Evolutionary conservation across 2,888 invertebrate genomes (phyloP).

Genomic region (Mellilla xanthometata): DNA sequence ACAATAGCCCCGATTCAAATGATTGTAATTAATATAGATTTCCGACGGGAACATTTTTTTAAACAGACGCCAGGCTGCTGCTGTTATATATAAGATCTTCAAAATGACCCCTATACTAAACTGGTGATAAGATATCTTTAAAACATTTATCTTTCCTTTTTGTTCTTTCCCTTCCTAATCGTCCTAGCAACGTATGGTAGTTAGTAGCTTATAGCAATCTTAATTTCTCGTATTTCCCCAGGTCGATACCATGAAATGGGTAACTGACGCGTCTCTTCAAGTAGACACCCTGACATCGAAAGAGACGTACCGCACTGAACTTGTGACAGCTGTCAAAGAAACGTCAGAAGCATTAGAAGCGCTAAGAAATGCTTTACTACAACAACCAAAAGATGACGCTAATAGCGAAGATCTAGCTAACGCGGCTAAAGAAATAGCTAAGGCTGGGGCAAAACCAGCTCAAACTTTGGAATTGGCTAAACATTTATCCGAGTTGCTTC

Average conservation of each 20-base stretch:
- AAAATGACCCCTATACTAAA: no score
- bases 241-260: conserved; percentile 89
- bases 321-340: conserved; percentile 88
- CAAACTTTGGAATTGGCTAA: conserved; percentile 91
- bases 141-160: no score
- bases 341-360: conserved; percentile 86
- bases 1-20: no score
- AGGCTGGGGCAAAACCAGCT: conserved; percentile 89
- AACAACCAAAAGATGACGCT: conserved; percentile 71
- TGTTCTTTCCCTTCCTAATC: no score
- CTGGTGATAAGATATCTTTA: no score
- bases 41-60: no score
- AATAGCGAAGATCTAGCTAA: conserved; percentile 83
- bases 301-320: conserved; percentile 91
- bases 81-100: no score
- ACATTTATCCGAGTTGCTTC: conserved; percentile 88
- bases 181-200: no score
- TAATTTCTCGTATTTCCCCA: no score
- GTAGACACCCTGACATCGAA: conserved; percentile 92
- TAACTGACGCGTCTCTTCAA: conserved; percentile 90
- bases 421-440: conserved; percentile 88
- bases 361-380: conserved; percentile 80
- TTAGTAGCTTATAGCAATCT: no score
- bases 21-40: no score
- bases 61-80: no score